Conservation (phyloP, 37 sponge, comb jelly and placozoan species). For the Ephydatia muelleri region DNA sequence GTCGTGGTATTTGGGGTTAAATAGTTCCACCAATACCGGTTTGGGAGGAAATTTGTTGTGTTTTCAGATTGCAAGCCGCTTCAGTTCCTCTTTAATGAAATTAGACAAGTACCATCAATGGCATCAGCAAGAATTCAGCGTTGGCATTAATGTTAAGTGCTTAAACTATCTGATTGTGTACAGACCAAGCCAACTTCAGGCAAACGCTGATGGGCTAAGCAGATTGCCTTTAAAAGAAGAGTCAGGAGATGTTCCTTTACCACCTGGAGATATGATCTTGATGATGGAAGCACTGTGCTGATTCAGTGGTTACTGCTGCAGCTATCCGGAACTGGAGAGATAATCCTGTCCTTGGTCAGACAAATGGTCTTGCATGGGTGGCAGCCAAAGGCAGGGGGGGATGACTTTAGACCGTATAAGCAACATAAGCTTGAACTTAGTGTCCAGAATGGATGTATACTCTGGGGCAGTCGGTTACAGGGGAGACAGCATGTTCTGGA, state of each 20-base stretch:
- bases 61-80: constrained; percentile 45
- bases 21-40: constrained; percentile 22
- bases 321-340: constrained; percentile 31
- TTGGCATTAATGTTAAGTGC: constrained; percentile 41
- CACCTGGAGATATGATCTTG: constrained; percentile 31
- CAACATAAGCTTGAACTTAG: constrained; percentile 6
- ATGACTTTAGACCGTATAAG: constrained; percentile 8
- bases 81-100: constrained; percentile 12
- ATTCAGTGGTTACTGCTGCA: constrained; percentile 4
- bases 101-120: constrained; percentile 7
- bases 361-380: not conserved
- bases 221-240: constrained; percentile 16
- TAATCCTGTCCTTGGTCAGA: not conserved
- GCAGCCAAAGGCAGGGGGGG: not conserved
- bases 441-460: constrained; percentile 7
- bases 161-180: constrained; percentile 32
- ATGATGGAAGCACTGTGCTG: constrained; percentile 8
- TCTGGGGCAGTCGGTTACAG: constrained; percentile 13
- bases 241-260: constrained; percentile 2
- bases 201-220: constrained; percentile 41
- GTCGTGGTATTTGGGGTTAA: constrained; percentile 33
- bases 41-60: constrained; percentile 13
- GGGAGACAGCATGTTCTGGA: constrained; percentile 9
- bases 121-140: constrained; percentile 41
- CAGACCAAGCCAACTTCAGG: constrained; percentile 9